These are phyloP conservation scores for Micromesistius poutassou DNA, from an alignment of 2,797 vertebrate species.

Conservation along the genomic window DNA sequence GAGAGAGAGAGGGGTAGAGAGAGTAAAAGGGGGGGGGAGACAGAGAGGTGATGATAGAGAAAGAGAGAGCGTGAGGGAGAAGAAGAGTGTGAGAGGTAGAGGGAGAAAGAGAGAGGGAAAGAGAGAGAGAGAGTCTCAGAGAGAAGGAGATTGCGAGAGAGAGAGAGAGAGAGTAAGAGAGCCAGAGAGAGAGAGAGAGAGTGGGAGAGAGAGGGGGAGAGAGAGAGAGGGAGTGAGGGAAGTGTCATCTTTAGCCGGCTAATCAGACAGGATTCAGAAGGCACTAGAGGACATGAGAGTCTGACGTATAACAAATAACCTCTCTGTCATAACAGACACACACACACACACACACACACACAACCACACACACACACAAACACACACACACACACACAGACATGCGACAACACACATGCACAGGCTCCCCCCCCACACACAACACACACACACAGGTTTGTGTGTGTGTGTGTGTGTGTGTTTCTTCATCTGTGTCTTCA, in stretches of 20 bases:
- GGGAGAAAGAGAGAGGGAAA: neutral
- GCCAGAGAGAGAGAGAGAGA: conserved; percentile 1
- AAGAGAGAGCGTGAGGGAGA: neutral
- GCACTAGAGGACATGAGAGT: conserved; percentile 37
- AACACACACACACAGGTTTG: neutral
- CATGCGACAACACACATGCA: neutral
- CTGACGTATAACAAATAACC: conserved; percentile 55
- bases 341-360: conserved; percentile 34
- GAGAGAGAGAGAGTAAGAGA: conserved; percentile 1
- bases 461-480: too few species aligned
- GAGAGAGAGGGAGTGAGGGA: neutral
- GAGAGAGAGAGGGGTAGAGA: too few species aligned
- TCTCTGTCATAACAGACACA: conserved; percentile 55
- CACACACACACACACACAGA: neutral
- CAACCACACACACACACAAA: neutral
- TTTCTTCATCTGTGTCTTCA: neutral
- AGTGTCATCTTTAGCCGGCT: conserved; percentile 40
- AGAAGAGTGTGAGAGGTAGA: too few species aligned
- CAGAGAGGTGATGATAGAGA: neutral
- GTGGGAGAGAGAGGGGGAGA: conserved; percentile 14
- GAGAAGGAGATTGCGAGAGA: neutral
- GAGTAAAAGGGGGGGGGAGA: too few species aligned
- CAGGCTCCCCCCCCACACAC: neutral
- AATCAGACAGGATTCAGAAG: conserved; percentile 58
- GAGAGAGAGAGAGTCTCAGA: neutral